Conservation (phyloP, 2,888 invertebrate species). For the Julus scanicus region DNA sequence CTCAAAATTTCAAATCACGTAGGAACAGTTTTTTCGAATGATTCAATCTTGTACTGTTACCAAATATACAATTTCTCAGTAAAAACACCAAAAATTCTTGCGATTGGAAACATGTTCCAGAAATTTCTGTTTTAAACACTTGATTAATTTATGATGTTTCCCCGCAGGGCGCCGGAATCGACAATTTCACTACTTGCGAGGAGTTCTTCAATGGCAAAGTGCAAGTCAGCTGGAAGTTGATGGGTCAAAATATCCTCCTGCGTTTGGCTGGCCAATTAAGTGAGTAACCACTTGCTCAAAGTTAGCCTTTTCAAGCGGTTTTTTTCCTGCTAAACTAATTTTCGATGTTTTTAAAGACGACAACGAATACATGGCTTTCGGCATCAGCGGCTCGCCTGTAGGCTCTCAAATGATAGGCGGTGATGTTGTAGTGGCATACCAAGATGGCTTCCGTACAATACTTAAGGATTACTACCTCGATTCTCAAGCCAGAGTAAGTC, state of each 20-base stretch:
- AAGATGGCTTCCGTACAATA: conserved; percentile 69
- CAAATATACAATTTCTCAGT: background rate
- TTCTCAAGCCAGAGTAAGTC: conserved; percentile 72
- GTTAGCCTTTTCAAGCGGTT: background rate
- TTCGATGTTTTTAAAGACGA: conserved; percentile 65
- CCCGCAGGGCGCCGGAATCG: conserved; percentile 52
- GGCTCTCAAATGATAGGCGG: conserved; percentile 61
- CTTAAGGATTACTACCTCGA: conserved; percentile 89
- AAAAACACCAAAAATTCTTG: background rate
- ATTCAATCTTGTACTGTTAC: no score
- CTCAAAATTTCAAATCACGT: no score
- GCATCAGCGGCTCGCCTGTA: conserved; percentile 77
- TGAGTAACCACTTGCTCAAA: background rate
- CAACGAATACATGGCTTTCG: conserved; percentile 90
- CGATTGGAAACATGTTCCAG: background rate
- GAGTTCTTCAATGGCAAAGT: conserved; percentile 84
- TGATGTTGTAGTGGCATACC: conserved; percentile 61
- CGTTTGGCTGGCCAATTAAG: conserved; percentile 74
- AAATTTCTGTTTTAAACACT: background rate
- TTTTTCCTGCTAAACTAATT: no score
- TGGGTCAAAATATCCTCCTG: conserved; percentile 79
- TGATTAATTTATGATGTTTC: conserved; percentile 6
- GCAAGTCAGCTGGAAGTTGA: conserved; percentile 88
- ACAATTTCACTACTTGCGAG: conserved; percentile 77
- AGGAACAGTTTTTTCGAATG: no score